A percentile compares a stretch with the other conserved stretches of the same genome.
Evolutionary conservation across 2,888 invertebrate species (phyloP).

Genomic region (Xylocampa areola): DNA sequence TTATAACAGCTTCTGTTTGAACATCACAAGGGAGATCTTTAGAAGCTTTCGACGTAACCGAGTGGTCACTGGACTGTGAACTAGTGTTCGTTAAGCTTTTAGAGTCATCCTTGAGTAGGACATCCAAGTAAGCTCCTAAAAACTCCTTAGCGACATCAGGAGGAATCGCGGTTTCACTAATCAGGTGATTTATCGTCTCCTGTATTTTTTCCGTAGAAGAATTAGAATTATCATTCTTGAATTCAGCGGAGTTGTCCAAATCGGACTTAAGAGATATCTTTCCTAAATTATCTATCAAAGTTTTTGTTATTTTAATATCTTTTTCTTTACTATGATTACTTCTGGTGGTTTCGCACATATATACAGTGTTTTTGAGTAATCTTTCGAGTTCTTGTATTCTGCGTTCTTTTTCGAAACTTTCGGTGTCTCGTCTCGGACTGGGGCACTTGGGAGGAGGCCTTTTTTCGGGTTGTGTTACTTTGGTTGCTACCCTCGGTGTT

Average conservation of each 20-base stretch:
- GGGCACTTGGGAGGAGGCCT: conserved; percentile 20
- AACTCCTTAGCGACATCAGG: conserved; percentile 77
- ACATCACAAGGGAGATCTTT: conserved; percentile 67
- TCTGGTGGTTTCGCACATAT: conserved; percentile 71
- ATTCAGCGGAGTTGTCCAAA: conserved; percentile 38
- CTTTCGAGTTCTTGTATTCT: conserved; percentile 79
- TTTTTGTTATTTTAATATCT: conserved; percentile 78
- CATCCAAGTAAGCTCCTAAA: conserved; percentile 74
- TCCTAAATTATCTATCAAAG: conserved; percentile 73
- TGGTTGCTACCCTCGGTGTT: conserved; percentile 33
- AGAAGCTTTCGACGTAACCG: conserved; percentile 37
- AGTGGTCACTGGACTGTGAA: conserved; percentile 65
- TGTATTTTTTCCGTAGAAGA: conserved; percentile 77
- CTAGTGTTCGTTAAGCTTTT: conserved; percentile 60
- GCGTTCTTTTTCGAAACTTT: conserved; percentile 75
- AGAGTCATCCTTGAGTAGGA: conserved; percentile 67
- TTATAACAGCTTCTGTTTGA: conserved; percentile 71
- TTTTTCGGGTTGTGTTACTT: conserved; percentile 18
- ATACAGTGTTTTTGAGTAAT: conserved; percentile 79
- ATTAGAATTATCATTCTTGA: conserved; percentile 61
- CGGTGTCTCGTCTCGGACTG: conserved; percentile 60
- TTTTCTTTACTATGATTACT: conserved; percentile 66
- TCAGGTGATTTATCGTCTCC: conserved; percentile 76
- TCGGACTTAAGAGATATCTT: conserved; percentile 57
- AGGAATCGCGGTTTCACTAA: conserved; percentile 74